Conservation (phyloP, 2,113 vertebrate genomes). For the Calidris pugnax region DNA sequence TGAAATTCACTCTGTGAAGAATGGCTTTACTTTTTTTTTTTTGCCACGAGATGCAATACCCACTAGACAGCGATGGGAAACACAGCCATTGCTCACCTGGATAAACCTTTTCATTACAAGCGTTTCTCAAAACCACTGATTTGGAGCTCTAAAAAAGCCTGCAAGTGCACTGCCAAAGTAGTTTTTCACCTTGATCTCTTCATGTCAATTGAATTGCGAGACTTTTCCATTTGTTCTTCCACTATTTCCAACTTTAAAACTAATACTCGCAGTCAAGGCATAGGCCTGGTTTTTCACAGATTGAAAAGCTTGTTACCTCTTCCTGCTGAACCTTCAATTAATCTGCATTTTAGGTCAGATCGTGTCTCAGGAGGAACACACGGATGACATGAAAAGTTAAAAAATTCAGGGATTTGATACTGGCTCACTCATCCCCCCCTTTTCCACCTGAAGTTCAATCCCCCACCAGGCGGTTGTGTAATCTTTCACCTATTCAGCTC, state of each 20-base stretch:
- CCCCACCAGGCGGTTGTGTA: background rate
- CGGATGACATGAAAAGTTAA: background rate
- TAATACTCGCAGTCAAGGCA: rapidly evolving
- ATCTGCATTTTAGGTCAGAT: background rate
- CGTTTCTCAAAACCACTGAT: background rate
- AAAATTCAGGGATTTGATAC: background rate
- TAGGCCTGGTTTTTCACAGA: background rate
- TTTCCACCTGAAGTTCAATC: background rate
- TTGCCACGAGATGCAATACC: background rate
- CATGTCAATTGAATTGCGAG: background rate
- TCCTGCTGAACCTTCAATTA: background rate
- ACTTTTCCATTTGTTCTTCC: background rate
- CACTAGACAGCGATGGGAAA: background rate
- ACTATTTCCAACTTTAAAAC: background rate
- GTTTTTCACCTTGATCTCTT: background rate
- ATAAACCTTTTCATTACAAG: background rate
- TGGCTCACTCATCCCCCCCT: rapidly evolving
- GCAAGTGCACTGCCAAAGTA: background rate
- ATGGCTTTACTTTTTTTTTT: background rate
- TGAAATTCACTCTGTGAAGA: background rate
- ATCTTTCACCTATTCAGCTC: background rate
- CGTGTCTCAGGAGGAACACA: background rate
- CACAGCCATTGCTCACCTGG: background rate
- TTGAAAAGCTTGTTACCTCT: background rate
- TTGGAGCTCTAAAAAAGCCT: background rate